Percentiles rank a stretch among this genome's conserved stretches.
Conservation (phyloP, 2,888 invertebrate species). For the Cerceris ruficornis region DNA sequence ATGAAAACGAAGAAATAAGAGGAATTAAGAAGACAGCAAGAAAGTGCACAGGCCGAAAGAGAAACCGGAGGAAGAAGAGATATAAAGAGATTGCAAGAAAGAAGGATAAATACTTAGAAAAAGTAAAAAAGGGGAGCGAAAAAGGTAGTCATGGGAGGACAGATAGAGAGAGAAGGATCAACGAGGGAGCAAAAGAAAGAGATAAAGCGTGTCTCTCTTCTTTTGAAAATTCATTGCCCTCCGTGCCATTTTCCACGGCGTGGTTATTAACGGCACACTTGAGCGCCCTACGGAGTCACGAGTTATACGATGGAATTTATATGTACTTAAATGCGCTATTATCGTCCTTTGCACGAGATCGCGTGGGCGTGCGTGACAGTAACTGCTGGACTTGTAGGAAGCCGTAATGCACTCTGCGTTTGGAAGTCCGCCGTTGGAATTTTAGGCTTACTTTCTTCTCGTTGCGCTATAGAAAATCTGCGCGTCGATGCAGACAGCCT, state of each 20-base stretch:
- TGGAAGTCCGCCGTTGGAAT: constrained; percentile 26
- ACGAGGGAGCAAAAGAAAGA: too few species aligned
- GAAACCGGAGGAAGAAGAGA: too few species aligned
- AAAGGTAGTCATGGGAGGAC: too few species aligned
- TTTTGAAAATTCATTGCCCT: constrained; percentile 54
- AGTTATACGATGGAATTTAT: constrained; percentile 59
- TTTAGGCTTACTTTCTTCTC: constrained; percentile 7
- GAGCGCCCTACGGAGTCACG: constrained; percentile 45
- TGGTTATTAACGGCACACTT: constrained; percentile 55
- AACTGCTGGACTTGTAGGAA: constrained; percentile 41
- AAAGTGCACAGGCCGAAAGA: too few species aligned
- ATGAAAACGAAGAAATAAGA: too few species aligned
- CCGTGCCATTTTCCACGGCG: constrained; percentile 41
- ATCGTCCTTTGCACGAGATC: constrained; percentile 53
- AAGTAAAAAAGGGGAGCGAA: too few species aligned
- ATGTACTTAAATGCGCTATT: constrained; percentile 57
- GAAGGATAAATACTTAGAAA: too few species aligned
- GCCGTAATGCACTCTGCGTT: constrained; percentile 30
- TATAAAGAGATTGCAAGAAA: too few species aligned
- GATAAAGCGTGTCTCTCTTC: not conserved
- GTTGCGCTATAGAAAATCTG: not conserved
- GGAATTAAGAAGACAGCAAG: too few species aligned
- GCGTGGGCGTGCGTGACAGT: constrained; percentile 56
- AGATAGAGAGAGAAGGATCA: not conserved
- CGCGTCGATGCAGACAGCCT: too few species aligned